phyloP scores from a whole-genome alignment of 2,113 vertebrate species.

The Corydoras maculifer region DNA sequence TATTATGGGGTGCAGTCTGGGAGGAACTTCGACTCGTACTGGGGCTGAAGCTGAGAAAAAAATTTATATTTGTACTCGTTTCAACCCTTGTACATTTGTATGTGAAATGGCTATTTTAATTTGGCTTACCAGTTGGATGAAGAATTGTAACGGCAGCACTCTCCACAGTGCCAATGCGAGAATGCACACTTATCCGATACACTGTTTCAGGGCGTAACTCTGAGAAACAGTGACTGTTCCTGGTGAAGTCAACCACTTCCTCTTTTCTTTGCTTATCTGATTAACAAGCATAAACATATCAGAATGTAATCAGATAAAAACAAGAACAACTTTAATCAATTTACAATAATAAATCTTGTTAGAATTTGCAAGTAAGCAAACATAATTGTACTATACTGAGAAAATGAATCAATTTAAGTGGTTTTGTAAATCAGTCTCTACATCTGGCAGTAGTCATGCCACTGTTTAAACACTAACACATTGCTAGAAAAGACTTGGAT shows the following conservation, averaged over 20 bases:
- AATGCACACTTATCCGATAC: slow-evolving; percentile 68
- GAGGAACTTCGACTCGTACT: slow-evolving; percentile 55
- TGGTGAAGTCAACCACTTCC: slow-evolving; percentile 49
- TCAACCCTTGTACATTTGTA: not conserved
- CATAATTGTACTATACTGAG: too few species aligned
- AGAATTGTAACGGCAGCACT: slow-evolving; percentile 68
- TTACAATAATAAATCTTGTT: too few species aligned
- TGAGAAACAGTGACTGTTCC: slow-evolving; percentile 66
- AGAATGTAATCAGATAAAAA: too few species aligned
- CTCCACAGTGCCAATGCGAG: slow-evolving; percentile 60
- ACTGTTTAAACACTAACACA: too few species aligned
- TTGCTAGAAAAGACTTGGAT: too few species aligned
- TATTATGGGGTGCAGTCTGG: slow-evolving; percentile 54
- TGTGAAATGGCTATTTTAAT: not conserved
- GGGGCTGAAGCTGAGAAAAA: slow-evolving; percentile 55
- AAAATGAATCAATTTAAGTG: too few species aligned
- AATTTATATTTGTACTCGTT: not conserved
- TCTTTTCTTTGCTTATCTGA: slow-evolving; percentile 61
- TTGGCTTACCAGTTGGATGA: slow-evolving; percentile 64
- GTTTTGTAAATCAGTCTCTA: too few species aligned
- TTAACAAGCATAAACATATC: slow-evolving; percentile 1
- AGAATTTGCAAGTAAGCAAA: too few species aligned
- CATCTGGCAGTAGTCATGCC: too few species aligned
- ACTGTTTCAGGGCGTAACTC: slow-evolving; percentile 60
- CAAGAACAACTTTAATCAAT: too few species aligned